phyloP scores from a whole-genome alignment of 30 jellyfish, hydroid and myxozoan species.

The Rhopilema esculentum region DNA sequence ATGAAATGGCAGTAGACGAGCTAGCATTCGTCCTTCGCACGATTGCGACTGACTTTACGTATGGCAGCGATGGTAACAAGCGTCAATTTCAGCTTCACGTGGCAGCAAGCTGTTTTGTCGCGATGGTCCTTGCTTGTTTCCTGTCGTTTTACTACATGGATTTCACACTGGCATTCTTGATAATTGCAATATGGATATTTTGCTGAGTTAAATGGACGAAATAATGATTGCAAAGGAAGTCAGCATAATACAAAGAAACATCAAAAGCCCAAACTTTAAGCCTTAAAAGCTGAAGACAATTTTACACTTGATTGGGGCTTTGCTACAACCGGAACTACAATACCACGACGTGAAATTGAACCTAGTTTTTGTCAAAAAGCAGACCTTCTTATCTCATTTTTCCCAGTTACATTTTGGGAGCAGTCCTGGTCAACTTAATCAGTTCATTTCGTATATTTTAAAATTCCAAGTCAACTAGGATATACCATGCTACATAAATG shows the following conservation, averaged over 20 bases:
- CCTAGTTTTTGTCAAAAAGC: too few relatives aligned
- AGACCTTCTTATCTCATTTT: too few relatives aligned
- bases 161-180: slow-evolving; percentile 55
- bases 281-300: too few relatives aligned
- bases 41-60: slow-evolving; percentile 39
- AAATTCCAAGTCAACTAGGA: too few relatives aligned
- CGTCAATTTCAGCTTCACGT: slow-evolving; percentile 32
- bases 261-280: too few relatives aligned
- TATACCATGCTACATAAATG: too few relatives aligned
- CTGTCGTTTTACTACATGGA: slow-evolving; percentile 53
- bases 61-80: slow-evolving; percentile 23
- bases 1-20: slow-evolving; percentile 64
- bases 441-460: too few relatives aligned
- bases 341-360: too few relatives aligned
- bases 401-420: too few relatives aligned
- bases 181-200: slow-evolving; percentile 68
- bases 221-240: neutral
- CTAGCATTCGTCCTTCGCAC: slow-evolving; percentile 42
- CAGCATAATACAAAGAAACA: neutral
- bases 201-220: neutral
- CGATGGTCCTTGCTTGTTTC: slow-evolving; percentile 36
- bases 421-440: too few relatives aligned
- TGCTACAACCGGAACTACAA: too few relatives aligned
- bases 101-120: slow-evolving; percentile 48
- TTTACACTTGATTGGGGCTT: too few relatives aligned